A percentile compares a stretch with the other conserved stretches of the same genome.
Conservation (phyloP, 2,113 vertebrate genomes). For the Hemibagrus wyckioides region DNA sequence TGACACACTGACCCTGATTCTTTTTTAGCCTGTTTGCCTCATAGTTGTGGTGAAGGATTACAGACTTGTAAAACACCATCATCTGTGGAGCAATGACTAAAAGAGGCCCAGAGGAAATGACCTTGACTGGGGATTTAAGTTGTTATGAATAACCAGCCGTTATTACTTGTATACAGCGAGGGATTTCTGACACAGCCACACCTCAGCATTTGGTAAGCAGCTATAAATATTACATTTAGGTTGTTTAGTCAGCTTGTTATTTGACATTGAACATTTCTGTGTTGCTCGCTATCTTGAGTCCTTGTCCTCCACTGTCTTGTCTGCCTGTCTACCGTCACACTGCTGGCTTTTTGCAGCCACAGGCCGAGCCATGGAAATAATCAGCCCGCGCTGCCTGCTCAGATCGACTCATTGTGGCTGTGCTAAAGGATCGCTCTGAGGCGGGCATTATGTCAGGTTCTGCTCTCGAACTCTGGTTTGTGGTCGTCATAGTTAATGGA, state of each 20-base stretch:
- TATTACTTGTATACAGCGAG: neutral
- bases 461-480: slow-evolving; percentile 18
- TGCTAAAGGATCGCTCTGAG: slow-evolving; percentile 19
- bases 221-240: neutral
- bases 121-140: slow-evolving; percentile 1
- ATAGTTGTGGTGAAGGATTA: slow-evolving; percentile 8
- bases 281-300: neutral
- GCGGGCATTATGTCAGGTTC: slow-evolving; percentile 29
- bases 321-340: slow-evolving; percentile 8
- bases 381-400: neutral
- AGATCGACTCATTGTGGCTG: slow-evolving; percentile 31
- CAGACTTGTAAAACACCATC: neutral
- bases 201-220: no score
- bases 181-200: neutral
- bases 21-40: neutral
- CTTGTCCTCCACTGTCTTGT: slow-evolving; percentile 24
- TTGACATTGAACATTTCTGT: neutral
- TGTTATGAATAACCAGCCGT: neutral
- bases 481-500: slow-evolving; percentile 31
- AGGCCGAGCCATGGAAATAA: slow-evolving; percentile 29
- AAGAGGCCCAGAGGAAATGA: neutral
- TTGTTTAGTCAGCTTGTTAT: neutral
- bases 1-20: neutral
- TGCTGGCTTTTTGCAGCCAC: slow-evolving; percentile 38
- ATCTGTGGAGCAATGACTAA: neutral